A percentile compares a stretch with the other conserved stretches of the same genome.
Conservation (phyloP, 2,113 vertebrate species). For the Microtus pennsylvanicus region DNA sequence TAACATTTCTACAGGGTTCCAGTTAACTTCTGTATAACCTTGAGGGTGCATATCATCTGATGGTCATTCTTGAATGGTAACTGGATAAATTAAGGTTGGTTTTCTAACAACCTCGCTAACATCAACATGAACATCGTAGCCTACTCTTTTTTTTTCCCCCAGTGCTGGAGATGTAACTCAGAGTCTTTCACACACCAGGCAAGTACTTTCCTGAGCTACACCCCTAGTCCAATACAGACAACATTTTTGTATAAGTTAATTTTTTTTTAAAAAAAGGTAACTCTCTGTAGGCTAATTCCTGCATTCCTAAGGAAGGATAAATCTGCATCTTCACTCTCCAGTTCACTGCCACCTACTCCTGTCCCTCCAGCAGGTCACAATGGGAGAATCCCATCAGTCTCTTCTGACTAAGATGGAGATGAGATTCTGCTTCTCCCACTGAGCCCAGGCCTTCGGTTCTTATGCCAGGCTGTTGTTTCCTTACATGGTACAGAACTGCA, state of each 20-base stretch:
- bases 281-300: slow-evolving; percentile 2
- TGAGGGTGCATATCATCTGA: background rate
- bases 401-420: slow-evolving; percentile 28
- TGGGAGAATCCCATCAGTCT: background rate
- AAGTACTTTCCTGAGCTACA: background rate
- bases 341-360: background rate
- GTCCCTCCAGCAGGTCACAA: slow-evolving; percentile 27
- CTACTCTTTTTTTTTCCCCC: too few species aligned
- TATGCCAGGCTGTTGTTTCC: background rate
- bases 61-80: background rate
- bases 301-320: slow-evolving; percentile 14
- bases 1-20: background rate
- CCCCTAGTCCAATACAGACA: background rate
- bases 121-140: background rate
- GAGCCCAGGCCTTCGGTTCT: background rate
- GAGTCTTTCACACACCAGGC: background rate
- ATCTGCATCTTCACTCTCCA: background rate
- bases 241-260: background rate
- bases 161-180: background rate
- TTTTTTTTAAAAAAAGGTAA: background rate
- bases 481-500: background rate
- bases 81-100: background rate
- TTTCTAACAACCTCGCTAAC: background rate
- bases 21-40: background rate
- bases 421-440: background rate